Conservation (phyloP, 2,113 vertebrate species). For the Micronisus gabar region DNA sequence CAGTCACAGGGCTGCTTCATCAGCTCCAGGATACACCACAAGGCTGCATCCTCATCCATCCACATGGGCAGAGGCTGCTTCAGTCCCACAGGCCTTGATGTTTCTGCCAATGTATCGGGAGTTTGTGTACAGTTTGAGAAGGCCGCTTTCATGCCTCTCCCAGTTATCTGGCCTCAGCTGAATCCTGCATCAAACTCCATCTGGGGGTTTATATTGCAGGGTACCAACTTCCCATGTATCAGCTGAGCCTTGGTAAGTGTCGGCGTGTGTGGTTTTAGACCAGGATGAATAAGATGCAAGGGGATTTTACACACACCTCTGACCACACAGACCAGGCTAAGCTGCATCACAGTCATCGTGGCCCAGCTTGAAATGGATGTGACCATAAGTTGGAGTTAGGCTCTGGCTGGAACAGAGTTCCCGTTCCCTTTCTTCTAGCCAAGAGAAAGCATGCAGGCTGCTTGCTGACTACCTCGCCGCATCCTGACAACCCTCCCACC, state of each 20-base stretch:
- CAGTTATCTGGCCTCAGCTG: neutral
- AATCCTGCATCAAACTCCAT: neutral
- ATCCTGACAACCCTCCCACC: neutral
- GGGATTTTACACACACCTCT: rapidly evolving
- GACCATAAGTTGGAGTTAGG: rapidly evolving
- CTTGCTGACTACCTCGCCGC: neutral
- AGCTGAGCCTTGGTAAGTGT: neutral
- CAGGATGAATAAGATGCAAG: rapidly evolving
- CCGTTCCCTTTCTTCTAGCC: neutral
- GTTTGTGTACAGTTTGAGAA: neutral
- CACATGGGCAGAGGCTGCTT: too few species aligned
- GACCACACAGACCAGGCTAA: neutral
- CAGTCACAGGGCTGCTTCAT: neutral
- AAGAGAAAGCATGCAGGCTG: neutral
- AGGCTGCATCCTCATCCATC: neutral
- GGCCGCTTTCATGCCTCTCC: neutral
- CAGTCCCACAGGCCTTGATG: too few species aligned
- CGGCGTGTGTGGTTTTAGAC: rapidly evolving
- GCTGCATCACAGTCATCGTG: neutral
- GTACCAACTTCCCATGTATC: neutral
- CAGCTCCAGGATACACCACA: neutral
- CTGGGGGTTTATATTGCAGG: neutral
- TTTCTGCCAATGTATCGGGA: neutral
- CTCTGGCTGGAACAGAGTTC: neutral
- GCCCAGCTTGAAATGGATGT: neutral